Evolutionary conservation across 2,113 vertebrate genomes (phyloP).

Genomic region (Bothrops jararaca): DNA sequence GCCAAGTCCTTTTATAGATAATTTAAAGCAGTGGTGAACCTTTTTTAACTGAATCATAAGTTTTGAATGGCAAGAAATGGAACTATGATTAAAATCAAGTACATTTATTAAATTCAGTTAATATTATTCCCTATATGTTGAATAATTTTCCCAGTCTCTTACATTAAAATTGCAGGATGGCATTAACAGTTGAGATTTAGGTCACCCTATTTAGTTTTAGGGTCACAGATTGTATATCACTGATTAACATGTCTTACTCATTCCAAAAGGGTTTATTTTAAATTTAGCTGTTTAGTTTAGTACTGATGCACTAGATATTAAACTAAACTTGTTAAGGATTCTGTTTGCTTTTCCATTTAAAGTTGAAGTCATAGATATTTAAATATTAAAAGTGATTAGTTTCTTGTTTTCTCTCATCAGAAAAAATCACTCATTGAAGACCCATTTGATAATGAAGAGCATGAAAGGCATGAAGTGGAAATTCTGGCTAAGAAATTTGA

Average conservation of each 20-base stretch:
- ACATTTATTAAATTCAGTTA: background rate
- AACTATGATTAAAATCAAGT: background rate
- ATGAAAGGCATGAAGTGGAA: slow-evolving; percentile 87
- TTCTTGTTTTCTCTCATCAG: slow-evolving; percentile 58
- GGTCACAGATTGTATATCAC: background rate
- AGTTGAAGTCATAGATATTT: slow-evolving; percentile 1
- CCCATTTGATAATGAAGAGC: slow-evolving; percentile 87
- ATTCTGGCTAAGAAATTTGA: slow-evolving; percentile 94
- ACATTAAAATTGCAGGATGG: background rate
- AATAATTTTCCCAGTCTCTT: background rate
- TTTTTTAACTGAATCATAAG: background rate
- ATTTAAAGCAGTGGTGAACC: background rate
- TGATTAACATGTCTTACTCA: background rate
- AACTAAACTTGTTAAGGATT: background rate
- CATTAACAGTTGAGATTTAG: background rate
- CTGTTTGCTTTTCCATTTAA: background rate
- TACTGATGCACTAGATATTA: background rate
- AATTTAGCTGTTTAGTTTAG: background rate
- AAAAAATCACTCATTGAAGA: slow-evolving; percentile 77
- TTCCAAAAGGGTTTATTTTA: background rate
- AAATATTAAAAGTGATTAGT: slow-evolving; percentile 44
- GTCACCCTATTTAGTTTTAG: background rate
- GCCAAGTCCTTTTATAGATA: background rate
- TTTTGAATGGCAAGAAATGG: background rate
- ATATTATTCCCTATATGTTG: background rate